Evolutionary conservation across 2,888 invertebrate genomes (phyloP).

Genomic region (Sesia bembeciformis): DNA sequence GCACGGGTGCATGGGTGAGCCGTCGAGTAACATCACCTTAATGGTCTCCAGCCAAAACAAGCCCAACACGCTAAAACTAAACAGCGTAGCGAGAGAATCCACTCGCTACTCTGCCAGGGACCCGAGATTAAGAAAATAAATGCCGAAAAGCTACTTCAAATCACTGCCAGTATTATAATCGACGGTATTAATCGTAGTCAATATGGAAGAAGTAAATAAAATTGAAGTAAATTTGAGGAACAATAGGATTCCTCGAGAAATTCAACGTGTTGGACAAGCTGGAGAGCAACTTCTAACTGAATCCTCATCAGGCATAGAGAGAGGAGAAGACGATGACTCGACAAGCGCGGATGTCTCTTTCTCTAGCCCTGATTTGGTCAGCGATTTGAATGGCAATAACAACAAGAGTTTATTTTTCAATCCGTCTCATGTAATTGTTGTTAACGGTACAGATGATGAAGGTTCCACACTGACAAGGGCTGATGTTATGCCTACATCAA

Average conservation of each 20-base stretch:
- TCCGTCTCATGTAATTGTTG: conserved; percentile 12
- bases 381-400: conserved; percentile 39
- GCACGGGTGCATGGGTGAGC: conserved; percentile 55
- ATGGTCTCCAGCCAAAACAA: conserved; percentile 74
- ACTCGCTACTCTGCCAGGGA: conserved; percentile 70
- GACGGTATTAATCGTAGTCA: conserved; percentile 33
- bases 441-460: conserved; percentile 23
- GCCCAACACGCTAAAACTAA: conserved; percentile 62
- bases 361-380: conserved; percentile 32
- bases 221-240: conserved; percentile 34
- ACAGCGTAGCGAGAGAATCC: conserved; percentile 65
- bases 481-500: conserved; percentile 15
- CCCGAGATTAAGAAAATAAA: conserved; percentile 75
- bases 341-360: conserved; percentile 46
- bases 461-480: conserved; percentile 18
- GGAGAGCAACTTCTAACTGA: conserved; percentile 58
- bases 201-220: conserved; percentile 43
- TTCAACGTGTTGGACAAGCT: conserved; percentile 22
- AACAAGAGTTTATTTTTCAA: conserved; percentile 12
- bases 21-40: conserved; percentile 23
- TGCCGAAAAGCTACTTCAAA: conserved; percentile 20
- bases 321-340: conserved; percentile 51
- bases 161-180: conserved; percentile 50
- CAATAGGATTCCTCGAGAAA: conserved; percentile 40
- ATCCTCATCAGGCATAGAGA: conserved; percentile 67